phyloP scores from a whole-genome alignment of 2,888 invertebrate genomes.

The Camptogramma bilineatum region DNA sequence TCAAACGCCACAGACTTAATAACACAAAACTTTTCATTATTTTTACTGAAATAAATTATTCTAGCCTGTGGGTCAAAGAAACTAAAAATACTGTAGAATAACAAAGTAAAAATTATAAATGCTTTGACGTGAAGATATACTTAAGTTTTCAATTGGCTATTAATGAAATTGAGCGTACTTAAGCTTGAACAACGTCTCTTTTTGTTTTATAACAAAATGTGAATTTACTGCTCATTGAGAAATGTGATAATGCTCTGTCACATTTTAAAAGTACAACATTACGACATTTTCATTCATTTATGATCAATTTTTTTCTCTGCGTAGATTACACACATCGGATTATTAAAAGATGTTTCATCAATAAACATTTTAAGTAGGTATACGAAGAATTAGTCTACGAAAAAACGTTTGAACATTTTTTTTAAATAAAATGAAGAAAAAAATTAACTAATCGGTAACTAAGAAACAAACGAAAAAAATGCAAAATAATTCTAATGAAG shows the following conservation, averaged over 20 bases:
- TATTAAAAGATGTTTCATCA: no score
- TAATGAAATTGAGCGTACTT: background rate
- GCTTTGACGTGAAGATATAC: conserved; percentile 50
- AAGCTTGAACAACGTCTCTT: background rate
- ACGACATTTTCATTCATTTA: background rate
- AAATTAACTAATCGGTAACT: conserved; percentile 42
- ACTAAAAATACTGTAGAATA: conserved; percentile 16
- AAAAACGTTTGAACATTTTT: background rate
- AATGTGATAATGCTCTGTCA: background rate
- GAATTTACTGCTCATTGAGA: background rate
- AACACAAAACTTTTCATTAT: conserved; percentile 2
- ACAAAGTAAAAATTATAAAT: conserved; percentile 54
- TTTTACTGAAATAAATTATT: conserved; percentile 5
- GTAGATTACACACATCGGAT: no score
- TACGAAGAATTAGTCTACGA: background rate
- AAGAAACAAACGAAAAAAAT: conserved; percentile 50
- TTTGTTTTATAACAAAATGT: background rate
- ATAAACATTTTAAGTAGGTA: no score
- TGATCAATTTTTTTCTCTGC: no score
- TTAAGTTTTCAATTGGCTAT: conserved; percentile 24
- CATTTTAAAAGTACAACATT: conserved; percentile 12
- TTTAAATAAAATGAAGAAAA: conserved; percentile 1
- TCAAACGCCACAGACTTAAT: conserved; percentile 35
- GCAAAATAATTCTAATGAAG: conserved; percentile 46
- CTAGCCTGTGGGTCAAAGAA: conserved; percentile 5